A percentile compares a stretch with the other conserved stretches of the same genome.
Conservation (phyloP, 2,888 invertebrate species). For the Volucella inanis region DNA sequence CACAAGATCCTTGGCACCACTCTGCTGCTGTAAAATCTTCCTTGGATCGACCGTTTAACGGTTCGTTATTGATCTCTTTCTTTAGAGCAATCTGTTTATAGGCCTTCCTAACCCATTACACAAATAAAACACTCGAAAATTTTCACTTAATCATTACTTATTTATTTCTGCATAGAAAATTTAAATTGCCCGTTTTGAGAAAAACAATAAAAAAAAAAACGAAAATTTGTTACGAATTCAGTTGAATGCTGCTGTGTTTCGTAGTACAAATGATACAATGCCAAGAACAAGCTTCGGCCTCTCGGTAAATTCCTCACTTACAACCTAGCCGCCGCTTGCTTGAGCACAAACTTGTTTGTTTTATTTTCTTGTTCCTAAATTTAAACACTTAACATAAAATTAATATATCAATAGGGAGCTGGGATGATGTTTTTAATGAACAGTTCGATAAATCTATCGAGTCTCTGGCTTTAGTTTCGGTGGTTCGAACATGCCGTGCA, state of each 20-base stretch:
- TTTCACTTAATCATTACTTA: conserved; percentile 38
- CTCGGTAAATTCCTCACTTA: too few relatives aligned
- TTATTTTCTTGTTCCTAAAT: conserved; percentile 16
- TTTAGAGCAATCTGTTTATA: too few relatives aligned
- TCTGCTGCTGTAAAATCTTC: too few relatives aligned
- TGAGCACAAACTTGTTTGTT: not conserved
- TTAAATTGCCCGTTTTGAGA: conserved; percentile 44
- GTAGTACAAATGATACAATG: conserved; percentile 27
- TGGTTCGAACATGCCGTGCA: conserved; percentile 91
- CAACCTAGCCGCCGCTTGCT: not conserved
- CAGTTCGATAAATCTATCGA: conserved; percentile 85
- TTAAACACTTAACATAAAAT: conserved; percentile 46
- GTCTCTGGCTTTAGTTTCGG: conserved; percentile 97
- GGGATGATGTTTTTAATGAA: conserved; percentile 31
- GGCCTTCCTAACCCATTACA: too few relatives aligned
- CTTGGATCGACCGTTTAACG: too few relatives aligned
- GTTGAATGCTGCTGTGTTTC: conserved; percentile 45
- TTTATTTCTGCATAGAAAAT: conserved; percentile 69
- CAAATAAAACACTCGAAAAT: not conserved
- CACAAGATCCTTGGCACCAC: too few relatives aligned
- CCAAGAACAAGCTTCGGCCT: too few relatives aligned
- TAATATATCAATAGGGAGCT: conserved; percentile 40
- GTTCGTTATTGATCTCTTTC: too few relatives aligned
- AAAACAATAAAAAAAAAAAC: conserved; percentile 47
- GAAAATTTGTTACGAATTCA: not conserved